A percentile compares a stretch with the other conserved stretches of the same genome.
phyloP scores from a whole-genome alignment of 2,113 vertebrate genomes.

The Cheilinus undulatus region DNA sequence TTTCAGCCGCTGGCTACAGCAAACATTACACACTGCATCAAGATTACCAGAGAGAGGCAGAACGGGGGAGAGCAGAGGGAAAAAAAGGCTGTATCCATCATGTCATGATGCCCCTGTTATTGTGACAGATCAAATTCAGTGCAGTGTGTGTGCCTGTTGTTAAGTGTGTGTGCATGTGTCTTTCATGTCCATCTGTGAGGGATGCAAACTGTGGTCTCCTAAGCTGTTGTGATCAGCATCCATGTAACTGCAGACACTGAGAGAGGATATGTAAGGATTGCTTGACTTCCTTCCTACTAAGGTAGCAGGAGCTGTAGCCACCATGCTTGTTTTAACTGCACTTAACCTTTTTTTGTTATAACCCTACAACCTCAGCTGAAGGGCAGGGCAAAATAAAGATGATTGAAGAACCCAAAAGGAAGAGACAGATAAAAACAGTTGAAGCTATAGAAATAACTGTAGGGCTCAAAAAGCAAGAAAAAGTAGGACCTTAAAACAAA shows the following conservation, averaged over 20 bases:
- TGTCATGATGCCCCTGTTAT: conserved; percentile 78
- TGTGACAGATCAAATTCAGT: conserved; percentile 75
- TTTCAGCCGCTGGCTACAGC: conserved; percentile 76
- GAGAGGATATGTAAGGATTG: conserved; percentile 71
- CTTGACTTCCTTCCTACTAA: conserved; percentile 68
- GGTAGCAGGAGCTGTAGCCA: conserved; percentile 40
- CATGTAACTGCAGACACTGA: conserved; percentile 42
- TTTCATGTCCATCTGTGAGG: conserved; percentile 29
- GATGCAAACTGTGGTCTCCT: conserved; percentile 41
- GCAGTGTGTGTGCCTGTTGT: conserved; percentile 35
- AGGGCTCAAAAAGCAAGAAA: neutral
- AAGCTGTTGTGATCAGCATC: conserved; percentile 42
- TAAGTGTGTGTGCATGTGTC: neutral
- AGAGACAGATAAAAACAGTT: conserved; percentile 2
- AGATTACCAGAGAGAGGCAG: conserved; percentile 74
- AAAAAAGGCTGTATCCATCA: conserved; percentile 70
- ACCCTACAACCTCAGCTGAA: conserved; percentile 46
- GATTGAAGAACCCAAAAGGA: conserved; percentile 26
- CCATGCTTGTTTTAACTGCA: conserved; percentile 76
- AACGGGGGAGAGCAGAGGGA: conserved; percentile 44
- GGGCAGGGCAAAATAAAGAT: conserved; percentile 11
- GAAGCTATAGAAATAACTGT: conserved; percentile 11
- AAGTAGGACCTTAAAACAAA: conserved; percentile 12
- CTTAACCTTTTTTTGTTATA: conserved; percentile 76
- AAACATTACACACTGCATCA: conserved; percentile 81